These are phyloP conservation scores for Lordiphosa fenestrarum DNA, from an alignment of 2,888 invertebrate species.

Conservation along the genomic window DNA sequence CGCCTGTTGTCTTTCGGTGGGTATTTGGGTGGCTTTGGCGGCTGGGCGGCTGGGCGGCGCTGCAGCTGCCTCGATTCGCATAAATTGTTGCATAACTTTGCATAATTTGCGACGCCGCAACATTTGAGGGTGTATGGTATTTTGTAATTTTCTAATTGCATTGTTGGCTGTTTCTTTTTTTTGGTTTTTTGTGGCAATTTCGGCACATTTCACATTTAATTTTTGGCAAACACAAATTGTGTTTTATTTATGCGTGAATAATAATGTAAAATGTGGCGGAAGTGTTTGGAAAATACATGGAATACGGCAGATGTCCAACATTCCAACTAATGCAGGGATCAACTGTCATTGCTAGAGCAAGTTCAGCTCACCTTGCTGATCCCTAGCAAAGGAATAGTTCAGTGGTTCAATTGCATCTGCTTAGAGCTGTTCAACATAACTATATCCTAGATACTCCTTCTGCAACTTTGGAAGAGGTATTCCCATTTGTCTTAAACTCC, in stretches of 20 bases:
- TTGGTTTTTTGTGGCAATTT: conserved; percentile 18
- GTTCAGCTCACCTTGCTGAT: too few relatives aligned
- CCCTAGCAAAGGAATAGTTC: too few relatives aligned
- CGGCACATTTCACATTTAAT: conserved; percentile 48
- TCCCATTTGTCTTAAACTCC: too few relatives aligned
- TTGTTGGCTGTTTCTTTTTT: conserved; percentile 37
- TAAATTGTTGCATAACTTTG: conserved; percentile 72
- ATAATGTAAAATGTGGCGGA: conserved; percentile 40
- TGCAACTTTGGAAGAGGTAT: too few relatives aligned
- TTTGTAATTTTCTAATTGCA: conserved; percentile 57
- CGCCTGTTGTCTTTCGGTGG: conserved; percentile 21
- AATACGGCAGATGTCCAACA: too few relatives aligned
- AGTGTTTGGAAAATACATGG: background rate
- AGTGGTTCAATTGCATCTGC: too few relatives aligned
- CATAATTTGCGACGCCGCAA: conserved; percentile 57
- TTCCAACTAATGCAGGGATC: too few relatives aligned
- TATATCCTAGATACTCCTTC: too few relatives aligned
- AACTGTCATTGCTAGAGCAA: too few relatives aligned
- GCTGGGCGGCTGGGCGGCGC: conserved; percentile 10
- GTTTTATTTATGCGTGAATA: conserved; percentile 26
- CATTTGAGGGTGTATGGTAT: conserved; percentile 11
- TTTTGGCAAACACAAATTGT: conserved; percentile 13
- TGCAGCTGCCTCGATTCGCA: conserved; percentile 63
- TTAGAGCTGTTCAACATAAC: too few relatives aligned
- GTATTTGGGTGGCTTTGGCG: conserved; percentile 12